Evolutionary conservation across 2,797 vertebrate species (phyloP).

Genomic region (Danio jaintianensis): DNA sequence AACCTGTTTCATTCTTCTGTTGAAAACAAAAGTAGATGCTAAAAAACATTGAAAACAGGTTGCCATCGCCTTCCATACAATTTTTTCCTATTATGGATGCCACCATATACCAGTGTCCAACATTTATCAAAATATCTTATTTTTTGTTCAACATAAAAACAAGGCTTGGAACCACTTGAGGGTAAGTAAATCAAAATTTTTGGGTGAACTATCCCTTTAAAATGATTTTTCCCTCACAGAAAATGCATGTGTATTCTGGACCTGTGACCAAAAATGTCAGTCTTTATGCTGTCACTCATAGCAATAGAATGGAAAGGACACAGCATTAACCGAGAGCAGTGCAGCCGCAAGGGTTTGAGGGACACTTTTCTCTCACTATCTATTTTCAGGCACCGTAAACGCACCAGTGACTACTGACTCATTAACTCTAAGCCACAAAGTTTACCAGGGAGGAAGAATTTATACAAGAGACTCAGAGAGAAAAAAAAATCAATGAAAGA

Average conservation of each 20-base stretch:
- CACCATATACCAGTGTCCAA: no score
- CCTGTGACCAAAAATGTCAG: background rate
- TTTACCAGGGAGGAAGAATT: slow-evolving; percentile 74
- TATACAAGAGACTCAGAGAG: slow-evolving; percentile 52
- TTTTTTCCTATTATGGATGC: no score
- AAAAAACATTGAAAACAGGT: no score
- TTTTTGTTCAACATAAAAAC: no score
- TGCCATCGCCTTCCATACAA: no score
- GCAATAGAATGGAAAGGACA: slow-evolving; percentile 4
- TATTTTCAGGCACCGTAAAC: slow-evolving; percentile 59
- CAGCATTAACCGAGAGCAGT: slow-evolving; percentile 9
- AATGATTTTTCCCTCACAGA: background rate
- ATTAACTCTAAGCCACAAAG: slow-evolving; percentile 90
- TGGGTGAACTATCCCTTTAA: no score
- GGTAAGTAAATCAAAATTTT: no score
- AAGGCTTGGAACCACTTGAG: no score
- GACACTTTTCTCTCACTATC: slow-evolving; percentile 16
- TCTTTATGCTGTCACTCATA: background rate
- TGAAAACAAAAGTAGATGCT: no score
- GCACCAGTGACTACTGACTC: slow-evolving; percentile 82
- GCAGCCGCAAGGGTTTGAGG: slow-evolving; percentile 1
- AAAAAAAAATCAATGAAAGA: slow-evolving; percentile 67
- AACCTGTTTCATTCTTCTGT: no score
- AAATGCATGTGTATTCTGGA: background rate
- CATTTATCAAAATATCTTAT: no score